These are phyloP conservation scores for Alcedo atthis DNA, from an alignment of 2,797 vertebrate genomes.

Conservation along the genomic window DNA sequence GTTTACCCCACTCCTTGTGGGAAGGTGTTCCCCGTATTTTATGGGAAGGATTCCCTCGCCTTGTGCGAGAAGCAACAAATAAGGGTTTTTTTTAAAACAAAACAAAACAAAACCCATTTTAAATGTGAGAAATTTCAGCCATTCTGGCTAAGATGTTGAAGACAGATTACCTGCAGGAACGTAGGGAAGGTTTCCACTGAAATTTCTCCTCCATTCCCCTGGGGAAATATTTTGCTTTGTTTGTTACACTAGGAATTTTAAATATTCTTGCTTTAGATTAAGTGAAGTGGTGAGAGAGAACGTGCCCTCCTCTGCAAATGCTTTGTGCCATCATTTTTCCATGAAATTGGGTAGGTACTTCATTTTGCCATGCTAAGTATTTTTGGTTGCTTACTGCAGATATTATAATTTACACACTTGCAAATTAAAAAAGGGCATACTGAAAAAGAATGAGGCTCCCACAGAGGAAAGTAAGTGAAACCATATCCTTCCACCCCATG, in stretches of 20 bases:
- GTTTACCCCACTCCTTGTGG: too few species aligned
- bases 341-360: neutral
- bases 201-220: neutral
- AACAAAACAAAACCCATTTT: neutral
- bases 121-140: neutral
- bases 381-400: neutral
- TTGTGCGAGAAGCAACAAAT: too few species aligned
- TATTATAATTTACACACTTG: neutral
- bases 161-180: neutral
- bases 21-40: too few species aligned
- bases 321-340: neutral
- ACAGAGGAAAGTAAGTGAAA: neutral
- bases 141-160: neutral
- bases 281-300: neutral
- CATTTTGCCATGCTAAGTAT: neutral
- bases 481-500: accelerated
- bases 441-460: neutral
- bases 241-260: neutral
- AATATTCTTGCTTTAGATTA: neutral
- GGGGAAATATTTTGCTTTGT: neutral
- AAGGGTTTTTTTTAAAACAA: neutral
- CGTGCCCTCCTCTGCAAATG: neutral
- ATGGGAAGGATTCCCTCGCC: too few species aligned
- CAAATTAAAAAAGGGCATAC: neutral
- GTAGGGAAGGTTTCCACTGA: neutral